Evolutionary conservation across 1,140 invertebrate genomes (phyloP), one percentile per base, ranked within the genome.

Genomic region (Calycopis cecrops): DNA sequence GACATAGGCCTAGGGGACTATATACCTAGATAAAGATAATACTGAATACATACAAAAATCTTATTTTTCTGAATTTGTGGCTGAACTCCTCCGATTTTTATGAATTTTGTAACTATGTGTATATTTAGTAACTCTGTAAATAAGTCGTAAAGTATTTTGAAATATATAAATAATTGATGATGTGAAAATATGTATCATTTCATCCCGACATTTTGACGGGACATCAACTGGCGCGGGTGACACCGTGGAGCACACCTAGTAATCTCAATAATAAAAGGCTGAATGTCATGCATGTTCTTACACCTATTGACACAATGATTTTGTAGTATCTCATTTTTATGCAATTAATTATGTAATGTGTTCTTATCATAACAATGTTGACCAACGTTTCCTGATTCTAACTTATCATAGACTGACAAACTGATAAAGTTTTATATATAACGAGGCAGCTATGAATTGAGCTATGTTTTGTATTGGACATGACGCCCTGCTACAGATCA

Each of bases 331-430:
- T 40, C 11, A 6, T 9, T 44, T 9, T 16, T 16, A 6, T 40
- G 40, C 40, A 44, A 17, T 16, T 44, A 14, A 44, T 44, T 44
- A 14, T 17, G 40, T 16, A 18, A 44, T 44, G 17, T 37, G 17
- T 14, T 9, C 7, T 40, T 40, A 40, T 44, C 40, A 17, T 44
- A 17, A 12, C 17, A 16, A 44, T 10, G 17, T 44, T 44, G 10
- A 44, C 40, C 40, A 44, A 44, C 17, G 17, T 17, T 44, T 44
- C 14, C 40, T 44, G 4, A 44, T 44, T 44, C 12, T 1, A 44
- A 4, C 12, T 44, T 44, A 44, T 44, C 40, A 9, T 4, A 44
- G 14, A 44, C 40, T 16, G 40, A 44, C 38, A 44, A 16, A 44
- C 40, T 16, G 40, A 44, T 44, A 44, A 44, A 16, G 3, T 16